These are phyloP conservation scores for Drosophila meridiana DNA, from an alignment of 2,888 invertebrate species.

Conservation along the genomic window DNA sequence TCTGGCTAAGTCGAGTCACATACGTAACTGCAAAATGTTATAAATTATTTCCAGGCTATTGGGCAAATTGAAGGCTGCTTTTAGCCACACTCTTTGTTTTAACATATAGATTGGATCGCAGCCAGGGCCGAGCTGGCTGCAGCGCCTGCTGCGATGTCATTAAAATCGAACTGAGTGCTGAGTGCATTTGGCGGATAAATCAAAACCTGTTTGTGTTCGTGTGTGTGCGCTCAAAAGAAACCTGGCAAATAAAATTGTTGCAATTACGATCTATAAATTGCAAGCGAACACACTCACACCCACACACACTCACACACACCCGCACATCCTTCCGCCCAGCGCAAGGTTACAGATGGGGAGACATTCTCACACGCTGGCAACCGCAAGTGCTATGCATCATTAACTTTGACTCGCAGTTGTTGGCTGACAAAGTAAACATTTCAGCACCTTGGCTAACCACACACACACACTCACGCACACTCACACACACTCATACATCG, in stretches of 20 bases:
- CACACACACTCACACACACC: constrained; percentile 6
- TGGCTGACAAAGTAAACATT: constrained; percentile 75
- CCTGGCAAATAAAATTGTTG: constrained; percentile 63
- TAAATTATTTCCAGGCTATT: constrained; percentile 79
- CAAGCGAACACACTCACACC: constrained; percentile 18
- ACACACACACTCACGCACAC: constrained; percentile 32
- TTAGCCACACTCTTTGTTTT: constrained; percentile 68
- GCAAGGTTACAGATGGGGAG: constrained; percentile 2
- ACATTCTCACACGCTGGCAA: constrained; percentile 27
- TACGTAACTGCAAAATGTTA: constrained; percentile 70
- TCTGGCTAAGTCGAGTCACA: constrained; percentile 12
- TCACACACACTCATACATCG: constrained; percentile 20
- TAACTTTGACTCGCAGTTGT: constrained; percentile 71
- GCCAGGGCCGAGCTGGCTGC: constrained; percentile 40
- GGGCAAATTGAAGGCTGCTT: constrained; percentile 75
- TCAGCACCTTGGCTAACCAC: constrained; percentile 76
- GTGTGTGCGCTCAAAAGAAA: constrained; percentile 30
- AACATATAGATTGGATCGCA: constrained; percentile 75
- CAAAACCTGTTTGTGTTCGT: constrained; percentile 50
- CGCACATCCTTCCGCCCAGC: neutral
- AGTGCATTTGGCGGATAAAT: constrained; percentile 73
- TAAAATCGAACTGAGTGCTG: constrained; percentile 60
- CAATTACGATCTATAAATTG: constrained; percentile 76
- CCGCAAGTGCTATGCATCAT: constrained; percentile 74
- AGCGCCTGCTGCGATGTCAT: constrained; percentile 54